phyloP scores from a whole-genome alignment of 2,797 vertebrate species.

The Alectoris magna region DNA sequence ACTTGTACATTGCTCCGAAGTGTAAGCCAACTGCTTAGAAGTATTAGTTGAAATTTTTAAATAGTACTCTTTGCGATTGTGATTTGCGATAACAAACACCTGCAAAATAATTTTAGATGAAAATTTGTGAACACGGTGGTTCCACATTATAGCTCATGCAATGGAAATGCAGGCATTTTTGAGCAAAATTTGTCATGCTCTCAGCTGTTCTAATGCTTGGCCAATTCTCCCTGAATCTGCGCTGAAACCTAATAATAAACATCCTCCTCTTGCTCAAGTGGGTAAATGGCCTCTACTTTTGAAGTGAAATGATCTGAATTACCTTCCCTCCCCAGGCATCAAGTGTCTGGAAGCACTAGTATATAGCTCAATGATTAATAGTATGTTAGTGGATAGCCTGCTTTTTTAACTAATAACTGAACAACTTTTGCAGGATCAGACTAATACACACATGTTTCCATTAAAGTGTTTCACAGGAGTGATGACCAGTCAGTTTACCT shows the following conservation, averaged over 20 bases:
- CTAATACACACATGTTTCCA: neutral
- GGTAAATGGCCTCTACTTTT: neutral
- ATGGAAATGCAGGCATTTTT: neutral
- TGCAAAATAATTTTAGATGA: neutral
- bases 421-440: neutral
- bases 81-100: neutral
- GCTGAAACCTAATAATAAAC: neutral
- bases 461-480: neutral
- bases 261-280: neutral
- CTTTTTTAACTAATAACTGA: neutral
- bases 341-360: neutral
- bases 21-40: neutral
- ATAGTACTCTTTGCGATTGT: neutral
- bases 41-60: neutral
- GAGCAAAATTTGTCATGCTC: neutral
- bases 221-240: neutral
- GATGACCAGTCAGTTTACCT: neutral
- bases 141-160: neutral
- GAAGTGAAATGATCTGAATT: slow-evolving; percentile 6
- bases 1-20: neutral
- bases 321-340: neutral
- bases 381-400: neutral
- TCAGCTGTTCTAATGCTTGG: neutral
- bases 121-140: neutral
- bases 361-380: neutral